Evolutionary conservation across 2,113 vertebrate species (phyloP).

Genomic region (Canis aureus): DNA sequence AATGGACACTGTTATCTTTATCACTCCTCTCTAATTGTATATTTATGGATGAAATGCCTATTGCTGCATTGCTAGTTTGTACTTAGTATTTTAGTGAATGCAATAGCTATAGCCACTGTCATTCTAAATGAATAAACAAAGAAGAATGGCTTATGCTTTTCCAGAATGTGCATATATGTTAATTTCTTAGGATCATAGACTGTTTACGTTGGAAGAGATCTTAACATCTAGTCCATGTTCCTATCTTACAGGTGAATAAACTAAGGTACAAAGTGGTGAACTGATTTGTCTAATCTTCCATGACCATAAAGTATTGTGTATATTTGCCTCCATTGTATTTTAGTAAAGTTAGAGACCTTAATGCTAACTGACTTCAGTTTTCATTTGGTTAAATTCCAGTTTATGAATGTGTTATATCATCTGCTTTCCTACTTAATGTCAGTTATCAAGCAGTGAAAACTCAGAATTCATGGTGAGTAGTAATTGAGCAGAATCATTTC

Average conservation of each 20-base stretch:
- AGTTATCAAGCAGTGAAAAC: slow-evolving; percentile 67
- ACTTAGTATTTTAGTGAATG: slow-evolving; percentile 54
- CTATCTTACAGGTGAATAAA: slow-evolving; percentile 56
- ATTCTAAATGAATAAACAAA: slow-evolving; percentile 61
- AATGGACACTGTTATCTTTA: not conserved
- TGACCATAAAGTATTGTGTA: slow-evolving; percentile 36
- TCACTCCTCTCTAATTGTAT: slow-evolving; percentile 14
- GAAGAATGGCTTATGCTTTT: slow-evolving; percentile 61
- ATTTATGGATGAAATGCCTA: slow-evolving; percentile 32
- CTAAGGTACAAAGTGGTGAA: slow-evolving; percentile 9
- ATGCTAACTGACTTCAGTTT: slow-evolving; percentile 55
- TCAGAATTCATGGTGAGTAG: slow-evolving; percentile 48
- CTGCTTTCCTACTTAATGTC: slow-evolving; percentile 57
- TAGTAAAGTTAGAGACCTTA: slow-evolving; percentile 63
- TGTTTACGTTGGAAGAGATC: slow-evolving; percentile 53
- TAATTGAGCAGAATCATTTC: slow-evolving; percentile 57
- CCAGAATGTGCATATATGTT: not conserved
- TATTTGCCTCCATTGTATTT: slow-evolving; percentile 44
- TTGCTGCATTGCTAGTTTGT: not conserved
- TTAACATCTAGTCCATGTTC: not conserved
- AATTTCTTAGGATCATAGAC: slow-evolving; percentile 26
- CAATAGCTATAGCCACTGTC: not conserved
- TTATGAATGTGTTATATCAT: slow-evolving; percentile 64
- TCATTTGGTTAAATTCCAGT: slow-evolving; percentile 59
- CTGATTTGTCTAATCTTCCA: slow-evolving; percentile 57